phyloP scores from a whole-genome alignment of 30 jellyfish, hydroid and myxozoan genomes.

The Aurelia aurita region DNA sequence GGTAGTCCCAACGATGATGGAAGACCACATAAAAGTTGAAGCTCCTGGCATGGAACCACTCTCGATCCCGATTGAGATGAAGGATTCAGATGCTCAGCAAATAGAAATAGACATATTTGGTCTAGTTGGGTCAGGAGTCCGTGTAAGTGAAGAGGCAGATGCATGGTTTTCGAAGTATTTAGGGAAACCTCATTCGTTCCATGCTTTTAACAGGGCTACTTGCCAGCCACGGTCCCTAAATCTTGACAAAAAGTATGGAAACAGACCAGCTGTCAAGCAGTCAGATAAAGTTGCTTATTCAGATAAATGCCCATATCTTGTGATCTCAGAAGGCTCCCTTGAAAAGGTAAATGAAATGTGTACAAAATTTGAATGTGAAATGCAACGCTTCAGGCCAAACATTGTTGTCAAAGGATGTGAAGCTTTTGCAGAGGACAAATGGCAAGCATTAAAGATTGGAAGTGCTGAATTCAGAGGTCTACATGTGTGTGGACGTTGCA shows the following conservation, averaged over 20 bases:
- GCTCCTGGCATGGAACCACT: slow-evolving; percentile 69
- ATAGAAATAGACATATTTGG: slow-evolving; percentile 37
- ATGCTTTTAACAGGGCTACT: slow-evolving; percentile 7
- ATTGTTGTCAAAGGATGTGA: slow-evolving; percentile 42
- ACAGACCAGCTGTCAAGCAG: slow-evolving; percentile 21
- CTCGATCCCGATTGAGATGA: not conserved
- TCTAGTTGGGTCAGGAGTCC: slow-evolving; percentile 51
- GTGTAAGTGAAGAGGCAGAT: slow-evolving; percentile 71
- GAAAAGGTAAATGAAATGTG: slow-evolving; percentile 21
- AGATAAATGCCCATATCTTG: slow-evolving; percentile 52
- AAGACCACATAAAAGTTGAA: slow-evolving; percentile 22
- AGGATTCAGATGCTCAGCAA: not conserved
- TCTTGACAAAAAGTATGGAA: slow-evolving; percentile 13
- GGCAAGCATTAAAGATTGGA: slow-evolving; percentile 44
- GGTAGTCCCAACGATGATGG: slow-evolving; percentile 21
- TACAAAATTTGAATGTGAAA: slow-evolving; percentile 13
- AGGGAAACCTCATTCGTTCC: slow-evolving; percentile 48
- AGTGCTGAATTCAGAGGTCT: slow-evolving; percentile 52
- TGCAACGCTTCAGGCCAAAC: slow-evolving; percentile 76
- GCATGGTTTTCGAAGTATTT: slow-evolving; percentile 65
- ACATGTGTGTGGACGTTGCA: slow-evolving; percentile 65
- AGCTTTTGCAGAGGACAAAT: slow-evolving; percentile 68
- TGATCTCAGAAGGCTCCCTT: slow-evolving; percentile 60
- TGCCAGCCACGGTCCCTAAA: slow-evolving; percentile 59
- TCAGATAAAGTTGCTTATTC: slow-evolving; percentile 53